These are phyloP conservation scores for Mythimna impura DNA, from an alignment of 2,888 invertebrate species.

Conservation along the genomic window DNA sequence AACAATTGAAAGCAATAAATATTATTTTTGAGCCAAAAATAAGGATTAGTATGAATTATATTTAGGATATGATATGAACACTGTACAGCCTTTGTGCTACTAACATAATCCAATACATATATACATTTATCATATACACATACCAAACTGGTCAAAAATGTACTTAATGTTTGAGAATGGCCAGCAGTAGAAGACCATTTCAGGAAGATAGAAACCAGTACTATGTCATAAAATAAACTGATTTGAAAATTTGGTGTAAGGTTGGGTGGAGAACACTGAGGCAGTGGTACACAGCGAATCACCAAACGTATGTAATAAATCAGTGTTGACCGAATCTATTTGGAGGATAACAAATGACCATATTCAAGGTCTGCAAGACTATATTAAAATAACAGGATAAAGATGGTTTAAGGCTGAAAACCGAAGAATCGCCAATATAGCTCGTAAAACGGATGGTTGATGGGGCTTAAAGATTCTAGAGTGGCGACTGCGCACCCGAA, in stretches of 20 bases:
- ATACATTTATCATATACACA: not conserved
- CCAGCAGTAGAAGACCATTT: constrained; percentile 14
- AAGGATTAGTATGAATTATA: not conserved
- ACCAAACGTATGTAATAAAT: no score
- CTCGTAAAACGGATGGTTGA: no score
- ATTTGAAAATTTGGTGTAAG: not conserved
- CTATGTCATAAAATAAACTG: not conserved
- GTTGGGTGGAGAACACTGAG: no score
- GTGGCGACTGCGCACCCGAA: no score
- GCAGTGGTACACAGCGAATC: no score
- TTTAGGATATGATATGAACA: constrained; percentile 11
- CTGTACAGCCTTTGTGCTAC: not conserved
- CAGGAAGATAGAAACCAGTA: constrained; percentile 1
- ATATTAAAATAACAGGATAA: not conserved
- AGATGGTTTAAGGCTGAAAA: not conserved
- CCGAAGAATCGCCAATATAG: no score
- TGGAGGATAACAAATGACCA: not conserved
- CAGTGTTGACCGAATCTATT: not conserved
- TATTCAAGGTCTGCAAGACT: not conserved
- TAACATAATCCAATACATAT: not conserved
- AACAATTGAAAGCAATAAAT: constrained; percentile 9
- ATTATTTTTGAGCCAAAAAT: not conserved
- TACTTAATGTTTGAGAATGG: not conserved
- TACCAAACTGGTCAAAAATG: not conserved
- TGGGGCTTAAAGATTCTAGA: no score